A percentile compares a stretch with the other conserved stretches of the same genome.
These are phyloP conservation scores for Oreochromis niloticus DNA, from an alignment of 2,113 vertebrate species.

Conservation along the genomic window DNA sequence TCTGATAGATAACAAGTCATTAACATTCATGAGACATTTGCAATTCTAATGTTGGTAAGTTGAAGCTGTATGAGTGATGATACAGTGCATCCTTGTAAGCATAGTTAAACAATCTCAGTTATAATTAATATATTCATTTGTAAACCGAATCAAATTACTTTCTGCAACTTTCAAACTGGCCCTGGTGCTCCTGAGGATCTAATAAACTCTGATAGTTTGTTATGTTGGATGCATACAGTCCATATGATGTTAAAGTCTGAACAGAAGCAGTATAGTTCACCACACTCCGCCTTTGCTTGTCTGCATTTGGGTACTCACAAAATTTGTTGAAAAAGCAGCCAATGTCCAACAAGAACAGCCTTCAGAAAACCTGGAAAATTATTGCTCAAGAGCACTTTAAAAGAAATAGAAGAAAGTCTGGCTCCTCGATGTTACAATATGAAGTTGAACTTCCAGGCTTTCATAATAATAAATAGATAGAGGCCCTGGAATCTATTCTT, in stretches of 20 bases:
- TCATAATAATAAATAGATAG: background rate
- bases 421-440: background rate
- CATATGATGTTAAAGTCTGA: background rate
- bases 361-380: background rate
- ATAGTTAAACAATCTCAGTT: background rate
- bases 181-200: background rate
- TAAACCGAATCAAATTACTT: background rate
- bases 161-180: background rate
- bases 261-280: background rate
- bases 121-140: background rate
- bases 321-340: background rate
- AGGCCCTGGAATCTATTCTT: background rate
- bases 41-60: background rate
- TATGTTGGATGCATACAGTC: background rate
- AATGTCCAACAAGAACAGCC: background rate
- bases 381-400: background rate
- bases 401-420: background rate
- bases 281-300: background rate
- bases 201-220: background rate
- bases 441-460: background rate
- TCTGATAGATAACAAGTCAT: background rate
- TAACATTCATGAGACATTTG: constrained; percentile 1
- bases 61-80: background rate
- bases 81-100: background rate
- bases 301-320: background rate